Evolutionary conservation across 2,113 vertebrate species (phyloP).

Genomic region (Psittacula cyanocephala): DNA sequence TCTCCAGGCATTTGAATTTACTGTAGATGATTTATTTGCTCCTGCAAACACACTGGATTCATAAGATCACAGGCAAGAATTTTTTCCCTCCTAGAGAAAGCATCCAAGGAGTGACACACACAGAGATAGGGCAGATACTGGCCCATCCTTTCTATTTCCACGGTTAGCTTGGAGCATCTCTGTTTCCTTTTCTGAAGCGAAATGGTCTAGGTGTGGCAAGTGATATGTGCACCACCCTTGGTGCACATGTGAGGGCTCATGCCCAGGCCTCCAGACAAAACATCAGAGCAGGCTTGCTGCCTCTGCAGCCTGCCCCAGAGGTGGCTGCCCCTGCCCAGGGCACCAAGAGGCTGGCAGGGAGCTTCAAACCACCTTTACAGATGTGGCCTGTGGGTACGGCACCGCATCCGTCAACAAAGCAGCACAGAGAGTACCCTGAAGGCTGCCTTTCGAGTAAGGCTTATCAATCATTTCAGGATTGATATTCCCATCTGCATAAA

Average conservation of each 20-base stretch:
- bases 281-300: background rate
- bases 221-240: rapidly evolving
- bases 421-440: background rate
- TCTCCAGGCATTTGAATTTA: background rate
- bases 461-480: background rate
- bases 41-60: background rate
- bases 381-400: rapidly evolving
- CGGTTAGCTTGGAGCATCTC: background rate
- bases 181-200: background rate
- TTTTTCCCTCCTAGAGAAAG: background rate
- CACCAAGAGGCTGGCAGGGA: rapidly evolving
- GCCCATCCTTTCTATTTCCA: background rate
- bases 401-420: rapidly evolving
- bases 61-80: background rate
- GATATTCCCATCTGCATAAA: background rate
- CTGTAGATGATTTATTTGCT: background rate
- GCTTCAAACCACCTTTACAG: background rate
- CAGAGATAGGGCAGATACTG: background rate
- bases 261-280: background rate
- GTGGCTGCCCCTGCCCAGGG: background rate
- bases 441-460: background rate
- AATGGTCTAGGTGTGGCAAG: background rate
- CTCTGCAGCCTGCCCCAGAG: background rate
- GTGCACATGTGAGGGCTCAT: rapidly evolving
- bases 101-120: background rate